Evolutionary conservation across 1,140 invertebrate genomes (phyloP).

Genomic region (Zaprionus taronus): DNA sequence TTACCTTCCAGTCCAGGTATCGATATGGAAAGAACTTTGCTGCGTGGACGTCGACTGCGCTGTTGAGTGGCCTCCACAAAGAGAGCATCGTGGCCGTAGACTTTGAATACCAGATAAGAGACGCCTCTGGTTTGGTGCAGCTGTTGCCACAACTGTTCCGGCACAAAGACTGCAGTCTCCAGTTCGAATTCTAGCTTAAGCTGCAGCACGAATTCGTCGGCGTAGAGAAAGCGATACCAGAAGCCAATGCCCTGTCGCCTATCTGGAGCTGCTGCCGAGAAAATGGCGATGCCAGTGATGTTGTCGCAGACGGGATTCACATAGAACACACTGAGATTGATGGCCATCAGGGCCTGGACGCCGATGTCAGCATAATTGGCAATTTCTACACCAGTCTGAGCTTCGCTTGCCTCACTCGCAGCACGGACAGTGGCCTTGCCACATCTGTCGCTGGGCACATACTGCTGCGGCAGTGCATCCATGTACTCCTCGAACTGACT

Average conservation of each 20-base stretch:
- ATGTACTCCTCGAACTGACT: conserved; percentile 71
- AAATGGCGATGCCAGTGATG: conserved; percentile 74
- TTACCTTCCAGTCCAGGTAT: conserved; percentile 58
- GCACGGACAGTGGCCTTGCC: conserved; percentile 27
- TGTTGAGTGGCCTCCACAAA: conserved; percentile 62
- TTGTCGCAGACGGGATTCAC: conserved; percentile 60
- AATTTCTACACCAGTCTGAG: conserved; percentile 52
- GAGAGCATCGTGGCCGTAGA: conserved; percentile 72
- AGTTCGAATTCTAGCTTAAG: conserved; percentile 52
- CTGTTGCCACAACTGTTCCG: conserved; percentile 53
- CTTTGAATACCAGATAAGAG: conserved; percentile 59
- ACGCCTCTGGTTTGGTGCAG: conserved; percentile 4
- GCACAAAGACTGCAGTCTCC: conserved; percentile 63
- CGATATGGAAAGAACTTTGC: conserved; percentile 76
- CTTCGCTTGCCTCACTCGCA: conserved; percentile 13
- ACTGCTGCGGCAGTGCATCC: conserved; percentile 59
- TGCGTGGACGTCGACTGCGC: conserved; percentile 61
- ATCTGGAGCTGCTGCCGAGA: conserved; percentile 17
- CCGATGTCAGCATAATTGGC: conserved; percentile 60
- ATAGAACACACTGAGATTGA: conserved; percentile 75
- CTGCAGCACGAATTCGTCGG: conserved; percentile 48
- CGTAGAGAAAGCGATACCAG: conserved; percentile 69
- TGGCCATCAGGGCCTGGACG: conserved; percentile 58
- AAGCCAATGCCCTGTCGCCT: conserved; percentile 45
- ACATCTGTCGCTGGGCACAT: conserved; percentile 56